Conservation (phyloP, 2,113 vertebrate genomes). For the Carassius carassius region DNA sequence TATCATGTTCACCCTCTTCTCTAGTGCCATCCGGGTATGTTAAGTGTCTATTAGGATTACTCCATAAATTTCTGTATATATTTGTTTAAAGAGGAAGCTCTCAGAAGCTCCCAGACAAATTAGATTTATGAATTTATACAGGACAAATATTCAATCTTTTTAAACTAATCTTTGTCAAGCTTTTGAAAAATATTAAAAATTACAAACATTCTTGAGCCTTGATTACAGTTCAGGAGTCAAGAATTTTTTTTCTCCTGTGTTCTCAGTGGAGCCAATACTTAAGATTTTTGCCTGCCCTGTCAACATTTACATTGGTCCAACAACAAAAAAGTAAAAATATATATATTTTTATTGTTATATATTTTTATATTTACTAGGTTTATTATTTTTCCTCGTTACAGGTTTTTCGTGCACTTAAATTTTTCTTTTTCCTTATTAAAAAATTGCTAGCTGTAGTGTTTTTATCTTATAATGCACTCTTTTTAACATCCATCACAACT, state of each 20-base stretch:
- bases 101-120: slow-evolving; percentile 9
- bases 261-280: background rate
- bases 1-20: slow-evolving; percentile 45
- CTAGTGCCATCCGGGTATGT: background rate
- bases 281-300: too few species aligned
- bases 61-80: slow-evolving; percentile 5
- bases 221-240: background rate
- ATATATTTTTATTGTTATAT: too few species aligned
- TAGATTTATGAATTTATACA: slow-evolving; percentile 10
- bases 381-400: too few species aligned
- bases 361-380: too few species aligned
- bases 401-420: too few species aligned
- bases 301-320: background rate
- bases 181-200: slow-evolving; percentile 2
- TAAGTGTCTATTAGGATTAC: slow-evolving; percentile 6
- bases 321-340: too few species aligned
- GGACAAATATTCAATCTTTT: background rate
- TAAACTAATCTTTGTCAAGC: background rate
- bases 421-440: too few species aligned
- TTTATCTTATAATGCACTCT: too few species aligned
- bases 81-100: slow-evolving; percentile 14
- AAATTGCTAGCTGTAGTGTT: too few species aligned
- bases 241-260: background rate
- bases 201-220: background rate
- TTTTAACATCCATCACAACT: too few species aligned